Evolutionary conservation across 1,140 invertebrate genomes (phyloP), one percentile per base, ranked within the genome.

Genomic region (Musca vetustissima): DNA sequence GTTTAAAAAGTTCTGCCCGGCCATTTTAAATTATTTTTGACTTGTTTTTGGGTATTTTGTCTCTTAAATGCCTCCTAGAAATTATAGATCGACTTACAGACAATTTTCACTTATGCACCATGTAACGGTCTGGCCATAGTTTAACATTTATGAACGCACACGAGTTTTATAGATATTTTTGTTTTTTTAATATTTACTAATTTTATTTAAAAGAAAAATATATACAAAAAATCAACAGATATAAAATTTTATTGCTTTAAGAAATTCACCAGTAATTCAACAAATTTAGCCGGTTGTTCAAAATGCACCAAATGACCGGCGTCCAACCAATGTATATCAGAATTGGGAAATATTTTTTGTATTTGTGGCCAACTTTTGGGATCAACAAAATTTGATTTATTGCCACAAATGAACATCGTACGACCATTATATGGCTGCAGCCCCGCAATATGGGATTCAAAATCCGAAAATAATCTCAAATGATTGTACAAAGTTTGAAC

Each of bases 221-320:
- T 8, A 3, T 4, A 28, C 28, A 28, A 4, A 28, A 13, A 9
- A 7, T 43, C 36, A 13, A 43, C 47, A n/a, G n/a, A n/a, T n/a
- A n/a, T n/a, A n/a, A n/a, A n/a, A 43, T 15, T 7, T 67, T 69
- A 73, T 15, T 64, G 68, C 64, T 79, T 85, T 6, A 86, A 71
- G 69, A 89, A 89, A 64, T 86, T 83, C 68, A 83, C 83, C 14
- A 87, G 84, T 72, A 85, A 73, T 71, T 87, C 84, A 11, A 96
- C 76, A 82, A 98, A 97, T 75, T 93, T 88, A 2, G 85, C 76
- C 1, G 96, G 93, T 80, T 96, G 92, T 71, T 98, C 95, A 64
- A 92, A 89, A 77, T 98, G 96, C 9, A 97, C 89, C 92, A 95
- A 95, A 82, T 98, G 96, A 7, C 94, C 93, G 19, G 95, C 70